Evolutionary conservation across 1,140 invertebrate genomes (phyloP).

Genomic region (Steinernema khuongi): DNA sequence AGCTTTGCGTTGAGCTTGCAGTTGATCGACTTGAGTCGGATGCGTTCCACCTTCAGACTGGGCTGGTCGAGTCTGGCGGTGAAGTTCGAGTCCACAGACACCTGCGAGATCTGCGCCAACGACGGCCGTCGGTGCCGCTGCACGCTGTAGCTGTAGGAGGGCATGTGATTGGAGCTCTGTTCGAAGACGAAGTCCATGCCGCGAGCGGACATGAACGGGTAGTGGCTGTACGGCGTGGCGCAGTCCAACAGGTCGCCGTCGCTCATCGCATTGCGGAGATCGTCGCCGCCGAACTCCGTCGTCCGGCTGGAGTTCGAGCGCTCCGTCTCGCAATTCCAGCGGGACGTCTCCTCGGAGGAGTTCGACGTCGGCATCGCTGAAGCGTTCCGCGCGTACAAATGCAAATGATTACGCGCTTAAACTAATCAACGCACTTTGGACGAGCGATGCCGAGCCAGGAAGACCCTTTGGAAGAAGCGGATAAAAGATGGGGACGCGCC

Average conservation of each 20-base stretch:
- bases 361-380: background rate
- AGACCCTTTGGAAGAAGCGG: conserved; percentile 40
- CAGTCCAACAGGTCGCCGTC: background rate
- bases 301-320: background rate
- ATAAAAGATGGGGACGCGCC: too few species aligned
- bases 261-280: conserved; percentile 1
- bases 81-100: background rate
- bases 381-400: background rate
- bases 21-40: conserved; percentile 6
- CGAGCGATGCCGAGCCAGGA: too few species aligned
- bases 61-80: background rate
- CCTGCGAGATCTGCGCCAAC: background rate
- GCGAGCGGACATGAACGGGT: background rate
- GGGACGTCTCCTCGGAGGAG: background rate
- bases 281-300: conserved; percentile 2
- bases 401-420: conserved; percentile 15
- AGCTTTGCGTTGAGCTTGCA: background rate
- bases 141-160: background rate
- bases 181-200: background rate
- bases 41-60: background rate
- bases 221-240: background rate
- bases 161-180: background rate
- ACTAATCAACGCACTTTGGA: background rate
- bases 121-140: background rate
- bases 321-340: conserved; percentile 9